A percentile compares a stretch with the other conserved stretches of the same genome.
Evolutionary conservation across 1,140 invertebrate genomes (phyloP).

Genomic region (Cephus cinctus): DNA sequence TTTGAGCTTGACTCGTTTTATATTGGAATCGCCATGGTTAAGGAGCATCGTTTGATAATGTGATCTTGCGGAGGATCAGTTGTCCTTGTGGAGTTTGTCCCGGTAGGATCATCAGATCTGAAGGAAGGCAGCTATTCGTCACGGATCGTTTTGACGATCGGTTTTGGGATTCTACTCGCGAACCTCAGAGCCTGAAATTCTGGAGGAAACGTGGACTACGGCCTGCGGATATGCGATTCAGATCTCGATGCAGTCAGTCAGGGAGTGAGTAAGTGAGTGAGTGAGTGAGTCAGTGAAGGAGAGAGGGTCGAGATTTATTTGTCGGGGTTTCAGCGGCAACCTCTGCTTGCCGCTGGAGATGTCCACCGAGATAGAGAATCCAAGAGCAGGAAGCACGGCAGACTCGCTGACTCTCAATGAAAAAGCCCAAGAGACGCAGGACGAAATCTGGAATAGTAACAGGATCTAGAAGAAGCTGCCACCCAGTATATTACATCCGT

Average conservation of each 20-base stretch:
- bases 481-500: too few species aligned
- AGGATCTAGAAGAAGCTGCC: too few species aligned
- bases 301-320: constrained; percentile 45
- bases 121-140: too few species aligned
- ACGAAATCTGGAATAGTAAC: too few species aligned
- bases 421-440: constrained; percentile 14
- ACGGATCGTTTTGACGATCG: constrained; percentile 10
- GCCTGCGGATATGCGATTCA: constrained; percentile 35
- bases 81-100: too few species aligned
- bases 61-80: too few species aligned
- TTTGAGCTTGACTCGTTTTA: too few species aligned
- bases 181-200: constrained; percentile 22
- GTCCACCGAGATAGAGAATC: constrained; percentile 43
- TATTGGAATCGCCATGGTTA: too few species aligned
- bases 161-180: constrained; percentile 27
- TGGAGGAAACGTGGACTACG: constrained; percentile 29
- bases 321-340: constrained; percentile 34
- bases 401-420: constrained; percentile 50
- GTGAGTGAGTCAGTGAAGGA: constrained; percentile 23
- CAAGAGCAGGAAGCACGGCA: constrained; percentile 47
- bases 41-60: too few species aligned
- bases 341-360: constrained; percentile 36
- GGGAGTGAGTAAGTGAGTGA: constrained; percentile 9
- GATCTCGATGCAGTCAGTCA: constrained; percentile 35
- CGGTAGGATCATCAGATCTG: too few species aligned